Percentiles rank a stretch among this genome's conserved stretches.
phyloP scores from a whole-genome alignment of 2,113 vertebrate genomes.

The Notarius quadriscutis region DNA sequence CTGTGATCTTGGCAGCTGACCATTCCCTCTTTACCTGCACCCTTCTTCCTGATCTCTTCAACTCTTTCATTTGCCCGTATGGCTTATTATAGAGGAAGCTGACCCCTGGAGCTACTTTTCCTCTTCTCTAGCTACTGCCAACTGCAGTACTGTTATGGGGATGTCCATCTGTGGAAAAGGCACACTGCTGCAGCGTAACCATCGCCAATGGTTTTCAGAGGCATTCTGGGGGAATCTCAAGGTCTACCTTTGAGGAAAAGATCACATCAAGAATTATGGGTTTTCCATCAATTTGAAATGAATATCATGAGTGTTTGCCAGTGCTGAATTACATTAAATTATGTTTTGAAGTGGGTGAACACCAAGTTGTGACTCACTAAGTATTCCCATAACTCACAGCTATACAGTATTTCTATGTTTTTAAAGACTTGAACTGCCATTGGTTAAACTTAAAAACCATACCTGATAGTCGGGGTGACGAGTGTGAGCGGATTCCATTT shows the following conservation, averaged over 20 bases:
- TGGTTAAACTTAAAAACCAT: not conserved
- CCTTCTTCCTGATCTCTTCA: not conserved
- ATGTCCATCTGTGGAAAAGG: slow-evolving; percentile 54
- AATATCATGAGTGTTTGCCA: slow-evolving; percentile 28
- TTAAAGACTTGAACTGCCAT: not conserved
- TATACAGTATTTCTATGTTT: not conserved
- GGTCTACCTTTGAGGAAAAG: slow-evolving; percentile 53
- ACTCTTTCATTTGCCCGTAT: not conserved
- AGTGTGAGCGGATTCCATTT: not conserved
- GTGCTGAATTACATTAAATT: slow-evolving; percentile 38
- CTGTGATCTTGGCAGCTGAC: not conserved
- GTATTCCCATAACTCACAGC: not conserved
- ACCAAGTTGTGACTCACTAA: slow-evolving; percentile 1
- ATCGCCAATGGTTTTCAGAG: slow-evolving; percentile 58
- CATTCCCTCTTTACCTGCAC: not conserved
- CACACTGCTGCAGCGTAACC: slow-evolving; percentile 58
- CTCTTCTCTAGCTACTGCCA: slow-evolving; percentile 66
- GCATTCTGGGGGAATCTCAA: slow-evolving; percentile 48
- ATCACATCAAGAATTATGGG: slow-evolving; percentile 50
- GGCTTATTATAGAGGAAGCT: slow-evolving; percentile 33
- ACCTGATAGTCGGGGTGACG: not conserved
- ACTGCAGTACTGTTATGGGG: slow-evolving; percentile 61
- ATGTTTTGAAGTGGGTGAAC: slow-evolving; percentile 45
- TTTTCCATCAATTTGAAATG: slow-evolving; percentile 51
- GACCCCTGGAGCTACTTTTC: slow-evolving; percentile 65